A percentile compares a stretch with the other conserved stretches of the same genome.
These are phyloP conservation scores for Tachycineta bicolor DNA, from an alignment of 2,113 vertebrate species.

Conservation along the genomic window DNA sequence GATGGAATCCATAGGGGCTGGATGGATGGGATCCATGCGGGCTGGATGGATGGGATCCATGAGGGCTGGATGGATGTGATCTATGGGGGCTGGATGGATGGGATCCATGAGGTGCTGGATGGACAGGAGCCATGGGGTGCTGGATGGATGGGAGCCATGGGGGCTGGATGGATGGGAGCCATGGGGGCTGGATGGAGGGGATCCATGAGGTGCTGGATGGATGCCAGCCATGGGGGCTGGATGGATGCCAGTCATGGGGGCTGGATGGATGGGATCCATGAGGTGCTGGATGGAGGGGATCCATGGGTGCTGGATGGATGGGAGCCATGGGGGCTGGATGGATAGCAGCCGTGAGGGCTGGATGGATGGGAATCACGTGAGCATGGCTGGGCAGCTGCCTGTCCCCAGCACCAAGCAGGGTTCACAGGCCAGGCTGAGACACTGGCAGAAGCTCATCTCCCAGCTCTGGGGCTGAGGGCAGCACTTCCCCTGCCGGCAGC, in stretches of 20 bases:
- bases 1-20: too few relatives aligned
- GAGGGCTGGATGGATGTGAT: too few relatives aligned
- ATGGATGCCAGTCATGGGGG: neutral
- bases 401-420: neutral
- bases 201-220: neutral
- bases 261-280: neutral
- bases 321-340: neutral
- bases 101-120: neutral
- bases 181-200: too few relatives aligned
- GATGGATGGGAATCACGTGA: neutral
- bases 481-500: constrained; percentile 47
- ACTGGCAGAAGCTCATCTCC: neutral
- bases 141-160: neutral
- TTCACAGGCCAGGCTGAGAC: neutral
- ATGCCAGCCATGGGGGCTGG: neutral
- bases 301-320: too few relatives aligned
- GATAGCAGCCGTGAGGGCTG: neutral
- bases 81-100: neutral
- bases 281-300: too few relatives aligned
- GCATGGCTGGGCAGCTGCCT: neutral
- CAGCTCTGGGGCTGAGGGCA: neutral
- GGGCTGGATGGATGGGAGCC: too few relatives aligned
- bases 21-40: too few relatives aligned
- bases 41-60: too few relatives aligned
- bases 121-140: neutral